These are phyloP conservation scores for Monomorium pharaonis DNA, from an alignment of 1,140 invertebrate genomes.

Conservation along the genomic window DNA sequence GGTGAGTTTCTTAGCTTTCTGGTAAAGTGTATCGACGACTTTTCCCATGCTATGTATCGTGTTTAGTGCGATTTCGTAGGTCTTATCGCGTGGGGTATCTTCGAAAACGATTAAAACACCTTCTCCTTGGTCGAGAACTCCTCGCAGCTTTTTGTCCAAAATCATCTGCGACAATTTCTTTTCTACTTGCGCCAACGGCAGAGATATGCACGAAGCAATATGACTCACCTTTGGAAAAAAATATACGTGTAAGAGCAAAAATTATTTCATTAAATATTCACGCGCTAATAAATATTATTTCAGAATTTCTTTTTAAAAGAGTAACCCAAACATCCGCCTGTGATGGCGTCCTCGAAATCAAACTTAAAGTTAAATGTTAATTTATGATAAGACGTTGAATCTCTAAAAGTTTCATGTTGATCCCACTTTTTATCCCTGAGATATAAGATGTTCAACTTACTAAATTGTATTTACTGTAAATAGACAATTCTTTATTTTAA, in stretches of 20 bases:
- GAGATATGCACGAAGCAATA: constrained; percentile 94
- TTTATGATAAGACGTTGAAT: too few relatives aligned
- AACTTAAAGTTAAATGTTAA: too few relatives aligned
- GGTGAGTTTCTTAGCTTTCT: constrained; percentile 99
- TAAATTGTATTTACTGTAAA: too few relatives aligned
- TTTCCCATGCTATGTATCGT: constrained; percentile 99
- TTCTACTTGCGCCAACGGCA: constrained; percentile 96
- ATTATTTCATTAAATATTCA: constrained; percentile 4
- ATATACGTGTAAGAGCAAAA: background rate
- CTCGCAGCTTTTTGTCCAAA: constrained; percentile 98
- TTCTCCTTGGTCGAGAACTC: constrained; percentile 99
- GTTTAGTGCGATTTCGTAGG: constrained; percentile 98
- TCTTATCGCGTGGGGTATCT: constrained; percentile 97
- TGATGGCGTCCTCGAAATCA: too few relatives aligned
- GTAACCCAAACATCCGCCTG: too few relatives aligned
- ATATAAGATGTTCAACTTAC: too few relatives aligned
- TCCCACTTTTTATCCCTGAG: too few relatives aligned
- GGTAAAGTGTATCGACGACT: constrained; percentile 99
- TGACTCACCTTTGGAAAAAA: constrained; percentile 88
- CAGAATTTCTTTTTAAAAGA: background rate
- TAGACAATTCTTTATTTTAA: too few relatives aligned
- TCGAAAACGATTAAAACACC: constrained; percentile 99
- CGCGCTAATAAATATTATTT: too few relatives aligned
- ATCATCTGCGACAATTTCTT: constrained; percentile 99
- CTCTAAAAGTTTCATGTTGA: too few relatives aligned